Percentiles rank a stretch among this genome's conserved stretches.
Conservation (phyloP, 2,113 vertebrate genomes). For the Pavo muticus region DNA sequence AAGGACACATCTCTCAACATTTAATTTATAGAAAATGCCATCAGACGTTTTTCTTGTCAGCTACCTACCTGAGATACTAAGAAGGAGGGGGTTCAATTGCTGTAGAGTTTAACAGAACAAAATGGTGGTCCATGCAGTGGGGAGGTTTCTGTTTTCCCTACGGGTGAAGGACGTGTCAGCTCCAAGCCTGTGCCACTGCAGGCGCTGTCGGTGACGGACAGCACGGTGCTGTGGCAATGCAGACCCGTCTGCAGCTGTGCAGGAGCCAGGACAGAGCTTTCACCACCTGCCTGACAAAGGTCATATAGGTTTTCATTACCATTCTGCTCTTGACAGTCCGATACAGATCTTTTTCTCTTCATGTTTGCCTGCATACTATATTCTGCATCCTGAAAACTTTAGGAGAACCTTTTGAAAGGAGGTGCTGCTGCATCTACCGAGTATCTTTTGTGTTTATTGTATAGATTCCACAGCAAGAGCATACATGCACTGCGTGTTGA, state of each 20-base stretch:
- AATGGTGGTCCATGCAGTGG: neutral
- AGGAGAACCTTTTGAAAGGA: neutral
- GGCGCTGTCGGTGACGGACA: rapidly evolving
- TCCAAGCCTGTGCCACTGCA: neutral
- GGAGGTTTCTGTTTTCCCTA: neutral
- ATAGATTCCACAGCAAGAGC: neutral
- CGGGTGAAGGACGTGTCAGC: neutral
- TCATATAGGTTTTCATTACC: neutral
- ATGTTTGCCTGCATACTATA: neutral
- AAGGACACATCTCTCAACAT: neutral
- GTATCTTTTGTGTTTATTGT: neutral
- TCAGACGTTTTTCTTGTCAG: neutral
- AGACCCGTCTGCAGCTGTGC: neutral
- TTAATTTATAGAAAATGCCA: neutral
- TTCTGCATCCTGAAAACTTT: neutral
- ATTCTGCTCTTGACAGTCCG: rapidly evolving
- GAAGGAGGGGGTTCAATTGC: neutral
- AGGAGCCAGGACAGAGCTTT: neutral
- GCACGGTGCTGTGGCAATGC: neutral
- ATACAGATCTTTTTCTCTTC: neutral
- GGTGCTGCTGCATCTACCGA: neutral
- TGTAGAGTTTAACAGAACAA: neutral
- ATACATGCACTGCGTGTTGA: neutral
- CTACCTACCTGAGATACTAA: neutral
- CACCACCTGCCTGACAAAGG: neutral